phyloP scores from a whole-genome alignment of 2,797 vertebrate species.

The Sebastes wilsoni region DNA sequence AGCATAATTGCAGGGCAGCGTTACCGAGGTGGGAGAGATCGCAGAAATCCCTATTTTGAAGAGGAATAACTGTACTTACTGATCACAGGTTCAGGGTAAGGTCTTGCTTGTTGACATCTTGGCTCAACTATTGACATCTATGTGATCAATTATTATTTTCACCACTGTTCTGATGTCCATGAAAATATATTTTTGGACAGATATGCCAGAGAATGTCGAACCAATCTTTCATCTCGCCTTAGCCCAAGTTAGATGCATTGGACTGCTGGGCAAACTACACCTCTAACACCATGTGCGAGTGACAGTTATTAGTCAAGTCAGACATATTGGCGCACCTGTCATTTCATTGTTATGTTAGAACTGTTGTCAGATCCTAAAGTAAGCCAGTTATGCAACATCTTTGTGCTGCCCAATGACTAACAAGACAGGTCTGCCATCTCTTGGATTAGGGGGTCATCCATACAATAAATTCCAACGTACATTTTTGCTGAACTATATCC shows the following conservation, averaged over 20 bases:
- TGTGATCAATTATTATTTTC: not conserved
- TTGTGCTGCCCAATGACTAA: not conserved
- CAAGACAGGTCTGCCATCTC: not conserved
- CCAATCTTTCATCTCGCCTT: not conserved
- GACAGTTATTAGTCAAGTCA: not conserved
- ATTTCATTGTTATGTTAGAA: not conserved
- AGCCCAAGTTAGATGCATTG: not conserved
- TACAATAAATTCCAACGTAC: not conserved
- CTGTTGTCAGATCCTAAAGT: not conserved
- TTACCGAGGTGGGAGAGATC: slow-evolving; percentile 55
- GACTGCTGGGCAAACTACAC: not conserved
- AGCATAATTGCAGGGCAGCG: slow-evolving; percentile 63
- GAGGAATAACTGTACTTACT: slow-evolving; percentile 6
- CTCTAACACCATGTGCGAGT: not conserved
- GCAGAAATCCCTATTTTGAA: slow-evolving; percentile 24
- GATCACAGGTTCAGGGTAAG: not conserved
- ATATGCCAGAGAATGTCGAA: not conserved
- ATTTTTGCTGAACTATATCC: not conserved
- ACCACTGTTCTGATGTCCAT: not conserved
- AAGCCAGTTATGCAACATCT: not conserved
- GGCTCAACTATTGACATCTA: not conserved
- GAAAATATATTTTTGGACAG: not conserved
- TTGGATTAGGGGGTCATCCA: not conserved
- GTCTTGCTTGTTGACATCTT: not conserved
- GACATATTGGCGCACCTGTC: not conserved